These are phyloP conservation scores for Neogobius melanostomus DNA, from an alignment of 2,113 vertebrate species.

Conservation along the genomic window DNA sequence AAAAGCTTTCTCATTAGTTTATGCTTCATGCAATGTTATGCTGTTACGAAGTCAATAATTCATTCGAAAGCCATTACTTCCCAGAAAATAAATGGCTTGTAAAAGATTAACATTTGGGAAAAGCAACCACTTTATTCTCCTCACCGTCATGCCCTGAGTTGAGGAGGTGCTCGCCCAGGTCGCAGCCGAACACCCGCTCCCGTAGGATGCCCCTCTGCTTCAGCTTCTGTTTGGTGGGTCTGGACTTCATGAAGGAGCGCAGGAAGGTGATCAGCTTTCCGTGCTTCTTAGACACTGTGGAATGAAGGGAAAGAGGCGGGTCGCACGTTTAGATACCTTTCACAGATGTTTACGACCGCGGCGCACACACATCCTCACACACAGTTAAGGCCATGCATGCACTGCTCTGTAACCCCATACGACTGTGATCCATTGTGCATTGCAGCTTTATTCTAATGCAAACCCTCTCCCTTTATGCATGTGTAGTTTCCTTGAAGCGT, in stretches of 20 bases:
- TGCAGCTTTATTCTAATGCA: constrained; percentile 57
- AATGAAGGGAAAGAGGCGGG: not conserved
- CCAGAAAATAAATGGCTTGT: not conserved
- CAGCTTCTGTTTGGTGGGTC: constrained; percentile 97
- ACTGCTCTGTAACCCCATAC: constrained; percentile 48
- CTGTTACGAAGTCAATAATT: too few species aligned
- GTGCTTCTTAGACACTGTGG: constrained; percentile 95
- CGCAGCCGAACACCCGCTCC: constrained; percentile 97
- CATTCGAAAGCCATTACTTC: too few species aligned
- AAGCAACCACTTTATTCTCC: constrained; percentile 11
- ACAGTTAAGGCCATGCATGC: constrained; percentile 25
- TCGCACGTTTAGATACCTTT: constrained; percentile 6
- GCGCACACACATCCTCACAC: constrained; percentile 19
- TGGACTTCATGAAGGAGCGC: constrained; percentile 98
- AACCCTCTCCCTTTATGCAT: constrained; percentile 54
- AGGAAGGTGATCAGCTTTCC: constrained; percentile 98
- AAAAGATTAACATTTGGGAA: not conserved
- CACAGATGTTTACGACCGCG: constrained; percentile 4
- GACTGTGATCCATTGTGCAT: constrained; percentile 38
- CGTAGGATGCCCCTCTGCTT: constrained; percentile 97
- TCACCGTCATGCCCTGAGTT: constrained; percentile 97
- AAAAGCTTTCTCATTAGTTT: too few species aligned
- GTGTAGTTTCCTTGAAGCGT: constrained; percentile 41
- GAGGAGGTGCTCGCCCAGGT: constrained; percentile 96
- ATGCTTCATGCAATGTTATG: too few species aligned